Conservation (phyloP, 2,797 vertebrate genomes). For the Antennarius maculatus region DNA sequence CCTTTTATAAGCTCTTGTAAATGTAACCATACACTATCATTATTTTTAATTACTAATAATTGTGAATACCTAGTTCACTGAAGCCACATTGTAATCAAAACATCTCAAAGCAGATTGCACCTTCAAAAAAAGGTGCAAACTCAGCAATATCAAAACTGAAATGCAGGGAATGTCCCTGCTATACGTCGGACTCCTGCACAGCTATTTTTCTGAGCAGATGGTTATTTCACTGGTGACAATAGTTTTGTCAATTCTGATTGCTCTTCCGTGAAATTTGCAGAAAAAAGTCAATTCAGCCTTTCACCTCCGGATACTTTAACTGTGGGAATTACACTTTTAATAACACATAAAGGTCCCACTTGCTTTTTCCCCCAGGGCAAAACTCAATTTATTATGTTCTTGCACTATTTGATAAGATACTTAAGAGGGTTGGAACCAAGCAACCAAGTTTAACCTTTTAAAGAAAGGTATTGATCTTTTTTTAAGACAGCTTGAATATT, state of each 20-base stretch:
- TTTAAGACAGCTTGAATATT: conserved; percentile 23
- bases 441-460: conserved; percentile 41
- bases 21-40: no score
- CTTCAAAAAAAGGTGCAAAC: no score
- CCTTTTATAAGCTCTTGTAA: no score
- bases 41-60: no score
- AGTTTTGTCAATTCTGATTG: conserved; percentile 62
- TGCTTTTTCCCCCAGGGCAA: conserved; percentile 18
- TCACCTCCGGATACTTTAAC: conserved; percentile 55
- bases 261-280: conserved; percentile 54
- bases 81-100: no score
- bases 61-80: no score
- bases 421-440: conserved; percentile 26
- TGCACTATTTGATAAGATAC: conserved; percentile 49
- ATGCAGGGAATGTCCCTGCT: conserved; percentile 34
- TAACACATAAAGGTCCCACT: conserved; percentile 36
- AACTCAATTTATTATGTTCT: conserved; percentile 47
- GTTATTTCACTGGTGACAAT: conserved; percentile 63
- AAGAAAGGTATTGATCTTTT: conserved; percentile 18
- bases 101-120: no score
- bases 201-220: conserved; percentile 68
- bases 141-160: conserved; percentile 19
- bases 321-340: conserved; percentile 36
- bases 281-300: conserved; percentile 41
- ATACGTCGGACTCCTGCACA: conserved; percentile 54